These are phyloP conservation scores for Drosophila gaucha DNA, from an alignment of 2,888 invertebrate genomes.

Conservation along the genomic window DNA sequence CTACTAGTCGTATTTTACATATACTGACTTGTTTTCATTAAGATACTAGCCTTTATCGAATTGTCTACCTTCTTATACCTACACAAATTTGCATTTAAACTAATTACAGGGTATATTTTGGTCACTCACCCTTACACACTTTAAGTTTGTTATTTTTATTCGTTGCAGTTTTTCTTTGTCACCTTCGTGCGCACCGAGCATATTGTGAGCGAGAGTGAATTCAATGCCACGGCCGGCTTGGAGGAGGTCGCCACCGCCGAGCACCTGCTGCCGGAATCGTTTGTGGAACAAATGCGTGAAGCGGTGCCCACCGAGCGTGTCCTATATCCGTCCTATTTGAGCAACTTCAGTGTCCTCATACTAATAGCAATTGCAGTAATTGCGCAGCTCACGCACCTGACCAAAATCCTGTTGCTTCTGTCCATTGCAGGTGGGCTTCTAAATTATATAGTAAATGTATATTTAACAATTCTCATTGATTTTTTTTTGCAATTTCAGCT, in stretches of 20 bases:
- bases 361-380: slow-evolving; percentile 89
- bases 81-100: background rate
- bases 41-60: too few relatives aligned
- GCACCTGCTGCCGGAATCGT: slow-evolving; percentile 67
- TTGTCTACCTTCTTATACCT: too few relatives aligned
- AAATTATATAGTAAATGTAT: background rate
- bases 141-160: background rate
- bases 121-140: background rate
- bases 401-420: slow-evolving; percentile 88
- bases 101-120: background rate
- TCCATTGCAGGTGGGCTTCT: slow-evolving; percentile 86
- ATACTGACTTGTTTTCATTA: too few relatives aligned
- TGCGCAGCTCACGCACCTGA: slow-evolving; percentile 89
- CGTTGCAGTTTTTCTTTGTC: slow-evolving; percentile 65
- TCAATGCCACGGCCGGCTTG: slow-evolving; percentile 65
- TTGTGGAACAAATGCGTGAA: slow-evolving; percentile 68
- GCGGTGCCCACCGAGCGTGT: slow-evolving; percentile 67
- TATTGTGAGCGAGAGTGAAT: slow-evolving; percentile 75
- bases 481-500: slow-evolving; percentile 56
- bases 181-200: slow-evolving; percentile 74
- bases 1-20: too few relatives aligned
- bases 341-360: slow-evolving; percentile 89
- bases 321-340: slow-evolving; percentile 90
- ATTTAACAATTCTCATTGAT: background rate
- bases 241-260: slow-evolving; percentile 62